These are phyloP conservation scores for Dicycla oo DNA, from an alignment of 2,888 invertebrate genomes.

Conservation along the genomic window DNA sequence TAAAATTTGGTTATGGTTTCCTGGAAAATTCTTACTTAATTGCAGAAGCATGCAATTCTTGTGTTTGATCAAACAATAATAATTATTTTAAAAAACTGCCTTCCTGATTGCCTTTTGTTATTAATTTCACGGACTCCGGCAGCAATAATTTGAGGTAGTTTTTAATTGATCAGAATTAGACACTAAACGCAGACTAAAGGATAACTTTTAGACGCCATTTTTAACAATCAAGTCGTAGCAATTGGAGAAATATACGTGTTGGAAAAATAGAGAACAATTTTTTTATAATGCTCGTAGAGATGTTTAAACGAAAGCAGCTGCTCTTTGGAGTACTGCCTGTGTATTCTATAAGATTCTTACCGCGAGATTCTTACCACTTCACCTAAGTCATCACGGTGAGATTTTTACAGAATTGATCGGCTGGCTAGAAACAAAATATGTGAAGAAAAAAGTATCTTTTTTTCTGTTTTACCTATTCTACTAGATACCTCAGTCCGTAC, in stretches of 20 bases:
- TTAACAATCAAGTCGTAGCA: background rate
- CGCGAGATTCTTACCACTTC: too few species aligned
- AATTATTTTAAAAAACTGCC: background rate
- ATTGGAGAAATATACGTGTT: background rate
- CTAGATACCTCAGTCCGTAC: slow-evolving; percentile 59
- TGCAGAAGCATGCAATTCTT: background rate
- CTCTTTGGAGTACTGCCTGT: background rate
- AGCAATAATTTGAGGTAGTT: slow-evolving; percentile 54
- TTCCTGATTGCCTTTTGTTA: slow-evolving; percentile 25
- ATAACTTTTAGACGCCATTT: slow-evolving; percentile 12
- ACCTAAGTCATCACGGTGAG: too few species aligned
- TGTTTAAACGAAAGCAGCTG: background rate
- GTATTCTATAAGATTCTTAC: too few species aligned
- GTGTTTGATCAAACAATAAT: slow-evolving; percentile 13
- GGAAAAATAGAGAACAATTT: background rate
- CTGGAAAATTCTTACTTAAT: slow-evolving; percentile 14
- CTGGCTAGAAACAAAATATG: background rate
- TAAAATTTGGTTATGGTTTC: background rate
- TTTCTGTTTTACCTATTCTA: slow-evolving; percentile 64
- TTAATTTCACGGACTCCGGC: slow-evolving; percentile 46
- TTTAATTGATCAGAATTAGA: slow-evolving; percentile 21
- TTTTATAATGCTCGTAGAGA: background rate
- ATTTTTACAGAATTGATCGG: too few species aligned
- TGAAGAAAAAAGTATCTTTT: background rate
- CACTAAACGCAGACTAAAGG: slow-evolving; percentile 19